Evolutionary conservation across 2,888 invertebrate genomes (phyloP).

Genomic region (Thymelicus lineola): DNA sequence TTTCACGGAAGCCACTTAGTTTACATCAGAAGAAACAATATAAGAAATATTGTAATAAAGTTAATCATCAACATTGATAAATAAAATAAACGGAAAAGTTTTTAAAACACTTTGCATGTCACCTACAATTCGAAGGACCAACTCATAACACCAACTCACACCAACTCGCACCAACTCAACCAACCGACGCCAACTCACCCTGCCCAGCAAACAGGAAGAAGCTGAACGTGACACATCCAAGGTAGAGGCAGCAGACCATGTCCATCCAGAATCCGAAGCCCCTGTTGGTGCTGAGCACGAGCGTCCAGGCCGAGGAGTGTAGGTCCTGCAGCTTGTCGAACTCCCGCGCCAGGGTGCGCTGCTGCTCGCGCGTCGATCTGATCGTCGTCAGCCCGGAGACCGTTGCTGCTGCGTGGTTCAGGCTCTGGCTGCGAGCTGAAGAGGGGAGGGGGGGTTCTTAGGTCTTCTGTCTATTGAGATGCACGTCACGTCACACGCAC

Average conservation of each 20-base stretch:
- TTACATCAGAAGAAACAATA: no score
- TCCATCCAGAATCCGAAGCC: slow-evolving; percentile 86
- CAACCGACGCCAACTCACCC: slow-evolving; percentile 51
- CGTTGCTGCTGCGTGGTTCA: slow-evolving; percentile 92
- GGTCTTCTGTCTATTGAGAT: no score
- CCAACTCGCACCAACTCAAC: background rate
- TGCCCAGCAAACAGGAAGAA: slow-evolving; percentile 84
- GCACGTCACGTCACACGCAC: no score
- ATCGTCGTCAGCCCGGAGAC: slow-evolving; percentile 93
- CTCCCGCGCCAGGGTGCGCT: slow-evolving; percentile 87
- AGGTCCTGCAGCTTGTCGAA: slow-evolving; percentile 89
- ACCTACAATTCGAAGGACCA: no score
- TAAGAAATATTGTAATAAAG: no score
- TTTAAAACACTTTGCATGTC: no score
- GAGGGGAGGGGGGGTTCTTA: slow-evolving; percentile 1
- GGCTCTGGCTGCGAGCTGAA: slow-evolving; percentile 93
- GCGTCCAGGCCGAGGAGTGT: slow-evolving; percentile 86
- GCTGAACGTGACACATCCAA: slow-evolving; percentile 87
- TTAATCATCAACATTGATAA: no score
- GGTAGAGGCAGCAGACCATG: slow-evolving; percentile 83
- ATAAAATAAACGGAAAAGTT: no score
- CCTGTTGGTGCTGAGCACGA: slow-evolving; percentile 68
- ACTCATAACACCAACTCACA: background rate
- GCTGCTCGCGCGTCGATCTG: slow-evolving; percentile 89
- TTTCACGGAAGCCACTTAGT: no score